phyloP scores from a whole-genome alignment of 2,888 invertebrate species.

The Idaea dimidiata region DNA sequence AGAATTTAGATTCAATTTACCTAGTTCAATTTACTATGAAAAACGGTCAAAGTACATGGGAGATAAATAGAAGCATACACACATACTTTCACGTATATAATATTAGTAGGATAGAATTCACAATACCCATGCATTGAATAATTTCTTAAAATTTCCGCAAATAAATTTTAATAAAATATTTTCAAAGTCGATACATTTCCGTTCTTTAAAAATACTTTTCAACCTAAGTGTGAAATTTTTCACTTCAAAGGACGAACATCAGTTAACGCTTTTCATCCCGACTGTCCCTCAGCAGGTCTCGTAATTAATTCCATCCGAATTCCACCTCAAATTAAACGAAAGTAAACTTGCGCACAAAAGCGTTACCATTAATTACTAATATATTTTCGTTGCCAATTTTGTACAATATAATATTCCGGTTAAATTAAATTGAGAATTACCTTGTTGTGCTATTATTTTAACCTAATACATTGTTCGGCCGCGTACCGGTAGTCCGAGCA shows the following conservation, averaged over 20 bases:
- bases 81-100: too few species aligned
- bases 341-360: constrained; percentile 4
- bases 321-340: neutral
- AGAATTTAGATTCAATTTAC: too few species aligned
- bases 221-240: neutral
- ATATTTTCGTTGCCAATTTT: constrained; percentile 5
- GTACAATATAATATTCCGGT: constrained; percentile 26
- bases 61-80: too few species aligned
- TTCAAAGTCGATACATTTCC: too few species aligned
- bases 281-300: neutral
- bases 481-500: constrained; percentile 33
- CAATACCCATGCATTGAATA: too few species aligned
- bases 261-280: neutral
- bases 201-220: neutral
- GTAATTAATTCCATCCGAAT: neutral
- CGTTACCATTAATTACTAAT: constrained; percentile 4
- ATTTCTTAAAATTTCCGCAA: too few species aligned
- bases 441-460: constrained; percentile 37
- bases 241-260: neutral
- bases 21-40: too few species aligned
- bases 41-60: too few species aligned
- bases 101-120: too few species aligned
- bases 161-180: too few species aligned
- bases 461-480: constrained; percentile 34
- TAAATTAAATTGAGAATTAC: constrained; percentile 42